Evolutionary conservation across 1,140 invertebrate genomes (phyloP).

Genomic region (Trachymyrmex septentrionalis): DNA sequence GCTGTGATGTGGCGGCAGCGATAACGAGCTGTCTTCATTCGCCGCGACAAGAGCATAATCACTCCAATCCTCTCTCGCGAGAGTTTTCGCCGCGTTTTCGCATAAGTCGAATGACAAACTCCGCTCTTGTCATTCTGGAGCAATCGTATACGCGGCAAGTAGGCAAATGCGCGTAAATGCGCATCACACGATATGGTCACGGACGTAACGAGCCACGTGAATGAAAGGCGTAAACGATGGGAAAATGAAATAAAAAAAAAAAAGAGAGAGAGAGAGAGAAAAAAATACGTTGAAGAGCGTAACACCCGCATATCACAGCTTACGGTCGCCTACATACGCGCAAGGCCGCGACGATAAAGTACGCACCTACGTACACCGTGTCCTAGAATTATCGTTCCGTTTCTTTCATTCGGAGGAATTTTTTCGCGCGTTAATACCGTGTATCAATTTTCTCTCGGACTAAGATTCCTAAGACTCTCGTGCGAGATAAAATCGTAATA

Average conservation of each 20-base stretch:
- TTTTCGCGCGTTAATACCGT: neutral
- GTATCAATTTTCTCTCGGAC: neutral
- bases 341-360: slow-evolving; percentile 74
- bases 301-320: slow-evolving; percentile 71
- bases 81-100: neutral
- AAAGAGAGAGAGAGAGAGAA: too few relatives aligned
- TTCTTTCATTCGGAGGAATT: neutral
- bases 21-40: slow-evolving; percentile 17
- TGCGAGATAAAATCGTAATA: neutral
- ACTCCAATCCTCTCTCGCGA: slow-evolving; percentile 1
- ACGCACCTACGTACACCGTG: slow-evolving; percentile 33
- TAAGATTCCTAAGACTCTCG: neutral
- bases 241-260: slow-evolving; percentile 57
- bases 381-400: slow-evolving; percentile 21
- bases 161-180: slow-evolving; percentile 25
- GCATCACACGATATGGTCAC: neutral
- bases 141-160: slow-evolving; percentile 29
- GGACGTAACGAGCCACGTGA: slow-evolving; percentile 60
- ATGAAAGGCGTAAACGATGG: slow-evolving; percentile 55
- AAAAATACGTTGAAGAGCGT: slow-evolving; percentile 46
- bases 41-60: neutral
- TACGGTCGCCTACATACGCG: slow-evolving; percentile 66
- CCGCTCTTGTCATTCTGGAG: slow-evolving; percentile 25
- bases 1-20: neutral
- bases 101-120: slow-evolving; percentile 14